A percentile compares a stretch with the other conserved stretches of the same genome.
Evolutionary conservation across 2,888 invertebrate genomes (phyloP).

Genomic region (Dryocosmus kuriphilus): DNA sequence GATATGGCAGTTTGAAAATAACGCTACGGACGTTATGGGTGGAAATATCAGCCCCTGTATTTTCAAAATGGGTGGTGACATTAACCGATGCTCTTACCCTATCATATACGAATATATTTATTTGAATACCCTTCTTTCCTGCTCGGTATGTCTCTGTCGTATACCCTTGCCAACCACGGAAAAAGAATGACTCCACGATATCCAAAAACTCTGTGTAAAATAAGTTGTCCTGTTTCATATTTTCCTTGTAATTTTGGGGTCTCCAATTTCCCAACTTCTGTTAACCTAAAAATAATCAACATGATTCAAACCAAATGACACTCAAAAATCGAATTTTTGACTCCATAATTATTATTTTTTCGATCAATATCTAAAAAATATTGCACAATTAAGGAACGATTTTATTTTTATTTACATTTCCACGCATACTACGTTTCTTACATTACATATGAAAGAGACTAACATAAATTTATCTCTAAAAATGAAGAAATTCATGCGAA

Average conservation of each 20-base stretch:
- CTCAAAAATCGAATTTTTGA: background rate
- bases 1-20: no score
- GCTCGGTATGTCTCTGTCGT: constrained; percentile 92
- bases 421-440: background rate
- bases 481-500: background rate
- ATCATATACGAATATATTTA: no score
- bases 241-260: constrained; percentile 91
- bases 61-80: no score
- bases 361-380: background rate
- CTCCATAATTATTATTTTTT: background rate
- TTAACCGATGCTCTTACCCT: no score
- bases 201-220: constrained; percentile 97
- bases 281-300: constrained; percentile 82
- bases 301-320: background rate
- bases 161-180: constrained; percentile 97
- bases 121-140: constrained; percentile 80
- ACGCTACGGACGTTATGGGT: no score
- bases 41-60: no score
- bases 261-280: constrained; percentile 96
- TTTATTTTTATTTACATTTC: background rate
- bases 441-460: no score
- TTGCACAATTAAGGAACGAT: background rate
- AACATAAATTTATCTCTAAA: background rate
- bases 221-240: constrained; percentile 97
- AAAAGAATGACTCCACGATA: constrained; percentile 98